Percentiles rank a stretch among this genome's conserved stretches.
Evolutionary conservation across 2,797 vertebrate species (phyloP).

Genomic region (Schizothorax lantsangensis): DNA sequence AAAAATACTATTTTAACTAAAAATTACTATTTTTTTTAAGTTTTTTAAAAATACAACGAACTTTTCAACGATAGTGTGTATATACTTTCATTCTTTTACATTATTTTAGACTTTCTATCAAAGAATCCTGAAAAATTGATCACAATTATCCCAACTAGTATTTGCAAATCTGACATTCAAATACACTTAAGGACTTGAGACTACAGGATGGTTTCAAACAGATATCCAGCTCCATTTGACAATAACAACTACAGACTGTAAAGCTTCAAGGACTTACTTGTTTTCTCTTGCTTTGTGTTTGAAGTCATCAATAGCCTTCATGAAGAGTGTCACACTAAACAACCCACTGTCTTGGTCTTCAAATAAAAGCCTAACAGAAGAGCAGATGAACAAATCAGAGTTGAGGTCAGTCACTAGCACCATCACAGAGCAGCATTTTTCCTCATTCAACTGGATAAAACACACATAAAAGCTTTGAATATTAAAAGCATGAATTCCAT

Average conservation of each 20-base stretch:
- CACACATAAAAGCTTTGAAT: background rate
- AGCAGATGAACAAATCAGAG: background rate
- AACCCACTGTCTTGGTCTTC: constrained; percentile 95
- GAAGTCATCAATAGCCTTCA: constrained; percentile 96
- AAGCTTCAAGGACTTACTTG: constrained; percentile 81
- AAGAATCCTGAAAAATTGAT: no score
- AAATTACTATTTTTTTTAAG: background rate
- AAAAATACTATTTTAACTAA: no score
- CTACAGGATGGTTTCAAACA: background rate
- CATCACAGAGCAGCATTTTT: background rate
- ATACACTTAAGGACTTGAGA: background rate
- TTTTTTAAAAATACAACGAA: no score
- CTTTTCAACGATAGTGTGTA: no score
- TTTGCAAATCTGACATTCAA: background rate
- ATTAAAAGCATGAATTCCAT: background rate
- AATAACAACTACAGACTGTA: background rate
- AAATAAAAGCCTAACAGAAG: constrained; percentile 85
- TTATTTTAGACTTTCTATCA: no score
- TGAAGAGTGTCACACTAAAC: constrained; percentile 93
- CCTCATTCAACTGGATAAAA: background rate
- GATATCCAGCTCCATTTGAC: background rate
- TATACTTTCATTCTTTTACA: no score
- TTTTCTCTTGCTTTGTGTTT: constrained; percentile 95
- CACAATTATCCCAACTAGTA: no score
- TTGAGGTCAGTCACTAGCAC: background rate